Evolutionary conservation across 2,113 vertebrate species (phyloP).

Genomic region (Hystrix cristata): DNA sequence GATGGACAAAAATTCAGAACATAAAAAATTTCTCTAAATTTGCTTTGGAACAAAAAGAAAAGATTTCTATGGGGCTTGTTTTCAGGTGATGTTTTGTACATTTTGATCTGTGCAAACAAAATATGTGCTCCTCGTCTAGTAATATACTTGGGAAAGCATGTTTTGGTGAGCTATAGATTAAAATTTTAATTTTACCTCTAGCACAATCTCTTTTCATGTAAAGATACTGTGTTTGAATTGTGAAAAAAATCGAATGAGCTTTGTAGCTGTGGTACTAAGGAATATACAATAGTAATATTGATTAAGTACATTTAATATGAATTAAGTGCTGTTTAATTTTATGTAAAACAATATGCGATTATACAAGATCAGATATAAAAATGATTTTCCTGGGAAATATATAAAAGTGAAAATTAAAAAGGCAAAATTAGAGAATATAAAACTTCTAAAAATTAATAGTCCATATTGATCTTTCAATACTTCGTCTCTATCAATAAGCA

Average conservation of each 20-base stretch:
- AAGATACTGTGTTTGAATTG: not conserved
- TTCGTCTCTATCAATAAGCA: not conserved
- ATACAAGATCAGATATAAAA: not conserved
- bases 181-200: not conserved
- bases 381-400: not conserved
- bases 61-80: not conserved
- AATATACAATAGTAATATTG: not conserved
- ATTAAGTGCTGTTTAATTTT: not conserved
- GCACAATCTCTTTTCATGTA: not conserved
- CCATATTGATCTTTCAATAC: not conserved
- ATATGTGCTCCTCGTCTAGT: not conserved
- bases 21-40: not conserved
- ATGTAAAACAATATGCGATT: not conserved
- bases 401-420: constrained; percentile 5
- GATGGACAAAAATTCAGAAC: not conserved
- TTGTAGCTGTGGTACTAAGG: not conserved
- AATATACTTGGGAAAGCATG: not conserved
- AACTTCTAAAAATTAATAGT: not conserved
- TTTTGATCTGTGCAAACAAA: not conserved
- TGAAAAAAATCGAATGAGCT: not conserved
- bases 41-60: not conserved
- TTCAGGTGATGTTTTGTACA: not conserved
- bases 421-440: not conserved
- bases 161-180: not conserved
- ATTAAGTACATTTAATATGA: not conserved